A percentile compares a stretch with the other conserved stretches of the same genome.
phyloP scores from a whole-genome alignment of 2,113 vertebrate genomes.

The Cottus gobio region DNA sequence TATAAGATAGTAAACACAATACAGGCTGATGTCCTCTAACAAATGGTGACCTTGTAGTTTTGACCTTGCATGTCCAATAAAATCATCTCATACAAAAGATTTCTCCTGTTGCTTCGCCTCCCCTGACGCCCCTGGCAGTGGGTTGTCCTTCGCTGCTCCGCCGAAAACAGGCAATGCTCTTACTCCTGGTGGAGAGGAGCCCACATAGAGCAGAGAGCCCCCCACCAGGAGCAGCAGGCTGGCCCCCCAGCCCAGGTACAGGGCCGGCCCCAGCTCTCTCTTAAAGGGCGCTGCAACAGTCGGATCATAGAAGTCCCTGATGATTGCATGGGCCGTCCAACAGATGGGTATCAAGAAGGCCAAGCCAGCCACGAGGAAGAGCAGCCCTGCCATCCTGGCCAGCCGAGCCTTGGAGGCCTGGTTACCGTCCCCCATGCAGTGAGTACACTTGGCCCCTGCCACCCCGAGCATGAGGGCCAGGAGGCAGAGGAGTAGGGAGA shows the following conservation, averaged over 20 bases:
- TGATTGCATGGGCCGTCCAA: conserved; percentile 74
- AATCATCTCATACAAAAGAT: conserved; percentile 76
- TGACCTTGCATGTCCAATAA: not conserved
- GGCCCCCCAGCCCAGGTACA: conserved; percentile 82
- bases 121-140: conserved; percentile 37
- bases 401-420: conserved; percentile 83
- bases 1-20: not conserved
- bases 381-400: conserved; percentile 64
- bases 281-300: conserved; percentile 76
- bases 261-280: conserved; percentile 80
- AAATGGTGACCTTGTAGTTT: conserved; percentile 7
- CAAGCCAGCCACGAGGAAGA: conserved; percentile 78
- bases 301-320: conserved; percentile 81
- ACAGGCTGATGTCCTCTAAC: not conserved
- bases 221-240: conserved; percentile 77
- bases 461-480: conserved; percentile 84
- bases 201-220: conserved; percentile 75
- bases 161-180: conserved; percentile 50
- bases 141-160: conserved; percentile 57
- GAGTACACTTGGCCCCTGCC: conserved; percentile 87
- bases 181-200: conserved; percentile 66
- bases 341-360: conserved; percentile 77
- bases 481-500: conserved; percentile 84
- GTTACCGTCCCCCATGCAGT: conserved; percentile 81
- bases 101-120: conserved; percentile 77